Conservation (phyloP, 2,797 vertebrate species). For the Cynodonichthys magdalenae region DNA sequence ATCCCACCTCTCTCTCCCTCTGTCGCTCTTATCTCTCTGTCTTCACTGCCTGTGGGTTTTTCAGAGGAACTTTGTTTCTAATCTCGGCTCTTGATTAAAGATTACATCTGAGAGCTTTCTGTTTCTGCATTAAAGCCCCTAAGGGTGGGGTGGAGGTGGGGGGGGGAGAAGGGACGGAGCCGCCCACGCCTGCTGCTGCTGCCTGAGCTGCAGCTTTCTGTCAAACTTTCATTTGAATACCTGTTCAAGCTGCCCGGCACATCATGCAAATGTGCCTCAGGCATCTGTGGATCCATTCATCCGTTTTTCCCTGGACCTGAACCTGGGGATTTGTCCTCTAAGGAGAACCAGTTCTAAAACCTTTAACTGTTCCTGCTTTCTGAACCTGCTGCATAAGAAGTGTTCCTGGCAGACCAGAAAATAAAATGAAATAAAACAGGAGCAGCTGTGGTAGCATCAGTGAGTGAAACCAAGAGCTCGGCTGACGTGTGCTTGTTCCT, state of each 20-base stretch:
- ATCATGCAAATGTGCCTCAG: constrained; percentile 50
- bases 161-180: constrained; percentile 14
- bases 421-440: neutral
- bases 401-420: too few relatives aligned
- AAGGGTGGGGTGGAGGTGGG: constrained; percentile 27
- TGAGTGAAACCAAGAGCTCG: constrained; percentile 22
- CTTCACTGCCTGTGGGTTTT: constrained; percentile 9
- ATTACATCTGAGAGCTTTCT: constrained; percentile 56
- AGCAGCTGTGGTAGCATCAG: neutral
- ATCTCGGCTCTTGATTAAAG: constrained; percentile 71
- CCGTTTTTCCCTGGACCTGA: neutral
- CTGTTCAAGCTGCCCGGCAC: constrained; percentile 14
- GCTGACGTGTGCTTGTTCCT: constrained; percentile 47
- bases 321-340: neutral
- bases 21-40: neutral
- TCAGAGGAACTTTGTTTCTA: constrained; percentile 57
- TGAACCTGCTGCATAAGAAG: neutral
- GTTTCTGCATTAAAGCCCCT: constrained; percentile 20
- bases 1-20: too few relatives aligned
- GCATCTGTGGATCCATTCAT: constrained; percentile 14
- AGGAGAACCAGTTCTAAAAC: neutral
- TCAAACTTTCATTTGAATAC: constrained; percentile 51
- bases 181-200: constrained; percentile 11
- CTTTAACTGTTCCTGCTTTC: neutral
- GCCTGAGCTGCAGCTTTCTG: constrained; percentile 24